Conservation (phyloP, 2,888 invertebrate species). For the Pristionchus exspectatus region DNA sequence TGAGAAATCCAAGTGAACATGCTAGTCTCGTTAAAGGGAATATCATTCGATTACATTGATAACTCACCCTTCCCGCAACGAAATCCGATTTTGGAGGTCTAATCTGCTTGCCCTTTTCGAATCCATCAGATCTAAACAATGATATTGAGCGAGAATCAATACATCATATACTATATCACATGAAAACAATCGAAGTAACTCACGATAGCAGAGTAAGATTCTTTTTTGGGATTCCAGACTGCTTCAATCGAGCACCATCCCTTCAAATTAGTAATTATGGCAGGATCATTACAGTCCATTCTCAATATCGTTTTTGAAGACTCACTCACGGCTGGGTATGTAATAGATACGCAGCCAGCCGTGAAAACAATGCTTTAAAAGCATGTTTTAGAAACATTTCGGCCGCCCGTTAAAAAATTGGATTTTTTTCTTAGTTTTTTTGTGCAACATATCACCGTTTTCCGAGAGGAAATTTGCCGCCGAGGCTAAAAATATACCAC, state of each 20-base stretch:
- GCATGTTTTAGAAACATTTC: neutral
- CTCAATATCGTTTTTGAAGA: neutral
- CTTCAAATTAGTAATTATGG: neutral
- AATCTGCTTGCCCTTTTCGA: slow-evolving; percentile 17
- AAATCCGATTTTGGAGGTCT: neutral
- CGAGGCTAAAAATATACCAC: neutral
- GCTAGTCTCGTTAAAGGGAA: too few species aligned
- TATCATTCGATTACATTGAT: too few species aligned
- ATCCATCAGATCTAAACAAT: slow-evolving; percentile 19
- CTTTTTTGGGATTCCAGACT: slow-evolving; percentile 44
- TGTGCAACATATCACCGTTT: neutral
- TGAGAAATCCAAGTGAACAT: too few species aligned
- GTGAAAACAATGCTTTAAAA: too few species aligned
- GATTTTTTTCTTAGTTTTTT: neutral
- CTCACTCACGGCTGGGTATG: too few species aligned
- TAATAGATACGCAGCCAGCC: too few species aligned
- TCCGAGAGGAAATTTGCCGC: neutral
- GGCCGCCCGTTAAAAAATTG: neutral
- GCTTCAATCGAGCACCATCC: slow-evolving; percentile 39
- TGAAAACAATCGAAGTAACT: neutral
- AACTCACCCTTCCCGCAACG: neutral
- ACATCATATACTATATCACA: too few species aligned
- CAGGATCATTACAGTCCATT: neutral
- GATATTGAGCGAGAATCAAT: neutral
- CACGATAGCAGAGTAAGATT: slow-evolving; percentile 37